Evolutionary conservation across 2,797 vertebrate species (phyloP).

Genomic region (Ficedula albicollis): DNA sequence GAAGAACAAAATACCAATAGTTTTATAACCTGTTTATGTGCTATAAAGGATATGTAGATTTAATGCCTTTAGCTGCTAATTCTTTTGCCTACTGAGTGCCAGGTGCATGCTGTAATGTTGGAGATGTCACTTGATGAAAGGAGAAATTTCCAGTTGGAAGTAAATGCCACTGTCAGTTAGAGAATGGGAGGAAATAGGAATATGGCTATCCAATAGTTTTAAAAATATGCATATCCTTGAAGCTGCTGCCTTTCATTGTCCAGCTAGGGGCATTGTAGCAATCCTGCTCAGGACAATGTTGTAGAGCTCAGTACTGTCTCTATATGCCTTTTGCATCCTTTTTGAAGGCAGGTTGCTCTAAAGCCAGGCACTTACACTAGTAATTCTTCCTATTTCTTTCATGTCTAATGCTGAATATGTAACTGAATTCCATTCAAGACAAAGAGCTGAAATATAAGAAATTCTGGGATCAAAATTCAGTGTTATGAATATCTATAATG

Average conservation of each 20-base stretch:
- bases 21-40: background rate
- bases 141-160: background rate
- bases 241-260: background rate
- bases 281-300: fast-evolving
- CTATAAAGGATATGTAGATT: background rate
- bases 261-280: background rate
- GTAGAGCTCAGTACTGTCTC: background rate
- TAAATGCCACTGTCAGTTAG: background rate
- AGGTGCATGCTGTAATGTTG: background rate
- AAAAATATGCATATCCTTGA: background rate
- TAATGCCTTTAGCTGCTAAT: background rate
- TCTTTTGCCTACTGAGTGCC: background rate
- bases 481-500: conserved; percentile 21
- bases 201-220: background rate
- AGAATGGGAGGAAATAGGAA: background rate
- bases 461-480: conserved; percentile 17
- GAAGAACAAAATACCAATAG: background rate
- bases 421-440: conserved; percentile 10
- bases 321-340: background rate
- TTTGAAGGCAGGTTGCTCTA: background rate
- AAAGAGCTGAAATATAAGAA: background rate
- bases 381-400: background rate
- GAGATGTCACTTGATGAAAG: background rate
- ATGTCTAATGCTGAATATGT: background rate
- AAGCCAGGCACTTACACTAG: background rate